Percentiles rank a stretch among this genome's conserved stretches.
These are phyloP conservation scores for Spinibarbus caldwelli DNA, from an alignment of 2,797 vertebrate species.

Conservation along the genomic window DNA sequence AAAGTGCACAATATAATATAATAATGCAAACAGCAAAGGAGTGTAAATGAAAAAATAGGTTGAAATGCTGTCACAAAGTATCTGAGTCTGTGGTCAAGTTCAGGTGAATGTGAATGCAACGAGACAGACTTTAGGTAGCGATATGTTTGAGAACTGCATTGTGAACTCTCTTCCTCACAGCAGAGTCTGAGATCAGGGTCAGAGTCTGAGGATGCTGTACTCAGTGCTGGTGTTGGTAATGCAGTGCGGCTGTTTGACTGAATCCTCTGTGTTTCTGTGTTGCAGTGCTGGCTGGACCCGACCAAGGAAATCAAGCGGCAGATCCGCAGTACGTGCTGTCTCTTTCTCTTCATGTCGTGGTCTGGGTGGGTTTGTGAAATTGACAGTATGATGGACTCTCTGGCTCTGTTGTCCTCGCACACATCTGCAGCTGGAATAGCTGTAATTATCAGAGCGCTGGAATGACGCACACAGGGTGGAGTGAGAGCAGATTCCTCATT, in stretches of 20 bases:
- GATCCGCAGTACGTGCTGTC: conserved; percentile 89
- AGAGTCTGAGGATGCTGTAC: too few relatives aligned
- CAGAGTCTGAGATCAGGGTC: too few relatives aligned
- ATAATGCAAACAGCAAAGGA: background rate
- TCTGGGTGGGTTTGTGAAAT: background rate
- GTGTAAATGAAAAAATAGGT: background rate
- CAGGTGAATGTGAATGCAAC: background rate
- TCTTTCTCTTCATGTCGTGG: background rate
- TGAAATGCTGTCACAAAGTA: background rate
- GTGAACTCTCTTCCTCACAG: too few relatives aligned
- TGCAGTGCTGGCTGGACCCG: conserved; percentile 93
- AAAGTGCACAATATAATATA: background rate
- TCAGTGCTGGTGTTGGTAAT: too few relatives aligned
- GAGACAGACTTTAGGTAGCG: background rate
- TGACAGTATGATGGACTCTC: background rate
- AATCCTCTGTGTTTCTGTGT: conserved; percentile 26
- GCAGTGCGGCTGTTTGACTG: background rate
- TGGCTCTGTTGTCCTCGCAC: background rate
- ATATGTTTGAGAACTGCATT: background rate
- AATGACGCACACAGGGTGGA: conserved; percentile 22
- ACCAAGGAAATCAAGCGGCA: conserved; percentile 95
- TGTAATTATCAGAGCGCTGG: conserved; percentile 7
- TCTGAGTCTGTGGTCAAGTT: too few relatives aligned
- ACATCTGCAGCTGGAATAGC: conserved; percentile 11
- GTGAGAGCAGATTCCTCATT: background rate